A percentile compares a stretch with the other conserved stretches of the same genome.
phyloP scores from a whole-genome alignment of 2,888 invertebrate species.

The Agonopterix heracliana region DNA sequence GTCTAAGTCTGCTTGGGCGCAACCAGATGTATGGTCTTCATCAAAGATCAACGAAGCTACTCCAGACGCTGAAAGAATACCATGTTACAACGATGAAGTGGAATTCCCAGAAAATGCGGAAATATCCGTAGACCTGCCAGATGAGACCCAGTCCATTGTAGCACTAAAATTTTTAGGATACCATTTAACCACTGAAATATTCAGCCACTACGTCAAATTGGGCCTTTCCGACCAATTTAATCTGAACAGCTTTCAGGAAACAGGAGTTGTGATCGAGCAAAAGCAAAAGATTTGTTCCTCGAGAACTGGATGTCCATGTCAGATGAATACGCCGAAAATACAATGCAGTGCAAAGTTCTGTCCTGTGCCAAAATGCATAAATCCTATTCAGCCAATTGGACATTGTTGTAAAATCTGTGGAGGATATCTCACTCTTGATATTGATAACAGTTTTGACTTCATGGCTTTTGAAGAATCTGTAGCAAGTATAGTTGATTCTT shows the following conservation, averaged over 20 bases:
- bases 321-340: constrained; percentile 31
- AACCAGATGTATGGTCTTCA: constrained; percentile 62
- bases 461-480: constrained; percentile 40
- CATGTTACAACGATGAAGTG: constrained; percentile 62
- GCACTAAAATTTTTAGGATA: constrained; percentile 1
- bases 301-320: constrained; percentile 55
- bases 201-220: background rate
- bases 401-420: constrained; percentile 65
- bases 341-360: constrained; percentile 53
- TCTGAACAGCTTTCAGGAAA: constrained; percentile 23
- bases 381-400: constrained; percentile 53
- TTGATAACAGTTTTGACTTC: constrained; percentile 44
- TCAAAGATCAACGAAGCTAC: constrained; percentile 59
- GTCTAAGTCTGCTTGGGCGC: constrained; percentile 44
- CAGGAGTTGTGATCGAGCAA: constrained; percentile 27
- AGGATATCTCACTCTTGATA: constrained; percentile 41
- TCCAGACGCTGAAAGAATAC: constrained; percentile 66
- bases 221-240: constrained; percentile 31
- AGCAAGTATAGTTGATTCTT: constrained; percentile 28
- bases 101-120: constrained; percentile 43
- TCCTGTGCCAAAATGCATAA: constrained; percentile 38
- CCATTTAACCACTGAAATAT: background rate
- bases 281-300: constrained; percentile 28
- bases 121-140: constrained; percentile 44
- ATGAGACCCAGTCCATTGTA: constrained; percentile 32